Conservation (phyloP, 2,113 vertebrate species). For the Morone saxatilis region DNA sequence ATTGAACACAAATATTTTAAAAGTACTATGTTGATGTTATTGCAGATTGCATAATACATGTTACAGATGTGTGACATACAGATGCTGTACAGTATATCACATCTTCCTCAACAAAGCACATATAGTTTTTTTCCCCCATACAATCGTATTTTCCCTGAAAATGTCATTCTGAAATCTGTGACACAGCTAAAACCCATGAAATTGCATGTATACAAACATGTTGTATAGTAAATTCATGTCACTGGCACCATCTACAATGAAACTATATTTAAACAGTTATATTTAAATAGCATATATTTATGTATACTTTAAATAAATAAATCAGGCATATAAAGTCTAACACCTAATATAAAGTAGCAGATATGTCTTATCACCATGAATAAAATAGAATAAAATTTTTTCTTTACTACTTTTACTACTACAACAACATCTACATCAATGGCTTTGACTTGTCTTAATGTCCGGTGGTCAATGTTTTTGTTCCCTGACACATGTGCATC, state of each 20-base stretch:
- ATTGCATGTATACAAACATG: slow-evolving; percentile 23
- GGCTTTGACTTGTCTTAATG: too few species aligned
- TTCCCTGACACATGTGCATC: slow-evolving; percentile 55
- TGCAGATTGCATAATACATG: slow-evolving; percentile 18
- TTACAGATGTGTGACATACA: neutral
- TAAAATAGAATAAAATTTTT: too few species aligned
- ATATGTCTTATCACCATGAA: neutral
- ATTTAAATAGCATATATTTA: too few species aligned
- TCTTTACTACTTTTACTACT: neutral
- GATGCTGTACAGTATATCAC: neutral
- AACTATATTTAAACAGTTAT: neutral
- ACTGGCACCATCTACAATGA: slow-evolving; percentile 21
- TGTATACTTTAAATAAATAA: too few species aligned
- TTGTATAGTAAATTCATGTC: slow-evolving; percentile 8
- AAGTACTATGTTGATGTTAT: neutral
- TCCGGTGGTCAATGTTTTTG: neutral
- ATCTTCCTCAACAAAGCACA: neutral
- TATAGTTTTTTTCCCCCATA: neutral
- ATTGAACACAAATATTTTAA: slow-evolving; percentile 23
- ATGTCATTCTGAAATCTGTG: neutral
- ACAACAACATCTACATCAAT: neutral
- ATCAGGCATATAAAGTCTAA: too few species aligned
- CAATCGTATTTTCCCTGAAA: neutral
- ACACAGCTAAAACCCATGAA: neutral
- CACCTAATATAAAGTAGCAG: too few species aligned